phyloP scores from a whole-genome alignment of 1,140 invertebrate species.

The Euwallacea fornicatus region DNA sequence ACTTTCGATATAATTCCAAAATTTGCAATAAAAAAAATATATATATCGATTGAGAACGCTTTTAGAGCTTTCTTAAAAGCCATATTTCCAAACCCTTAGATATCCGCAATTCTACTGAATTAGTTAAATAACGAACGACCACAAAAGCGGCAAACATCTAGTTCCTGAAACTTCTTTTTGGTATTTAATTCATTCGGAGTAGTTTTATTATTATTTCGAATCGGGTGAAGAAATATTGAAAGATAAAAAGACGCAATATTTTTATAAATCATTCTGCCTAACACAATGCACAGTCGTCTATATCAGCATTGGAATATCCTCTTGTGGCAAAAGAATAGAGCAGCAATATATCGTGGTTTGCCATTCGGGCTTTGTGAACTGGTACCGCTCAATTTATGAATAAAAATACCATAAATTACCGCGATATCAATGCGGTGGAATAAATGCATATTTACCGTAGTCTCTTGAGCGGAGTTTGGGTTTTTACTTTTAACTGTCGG shows the following conservation, averaged over 20 bases:
- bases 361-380: slow-evolving; percentile 43
- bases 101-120: too few species aligned
- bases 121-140: too few species aligned
- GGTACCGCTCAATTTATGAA: slow-evolving; percentile 48
- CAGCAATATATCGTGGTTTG: slow-evolving; percentile 43
- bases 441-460: slow-evolving; percentile 46
- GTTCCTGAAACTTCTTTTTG: too few species aligned
- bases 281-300: slow-evolving; percentile 39
- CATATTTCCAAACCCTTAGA: too few species aligned
- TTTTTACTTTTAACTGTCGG: slow-evolving; percentile 31
- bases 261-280: slow-evolving; percentile 46
- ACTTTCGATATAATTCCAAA: too few species aligned
- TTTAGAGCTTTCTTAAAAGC: too few species aligned
- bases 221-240: not conserved
- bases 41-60: too few species aligned
- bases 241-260: not conserved
- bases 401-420: slow-evolving; percentile 49
- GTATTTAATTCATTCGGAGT: too few species aligned
- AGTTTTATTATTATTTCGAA: too few species aligned
- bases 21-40: too few species aligned
- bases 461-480: slow-evolving; percentile 29
- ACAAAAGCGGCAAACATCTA: too few species aligned
- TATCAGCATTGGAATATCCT: slow-evolving; percentile 46
- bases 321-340: slow-evolving; percentile 45
- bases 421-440: slow-evolving; percentile 45